These are phyloP conservation scores for Caligus rogercresseyi DNA, from an alignment of 1,140 invertebrate species.

Conservation along the genomic window DNA sequence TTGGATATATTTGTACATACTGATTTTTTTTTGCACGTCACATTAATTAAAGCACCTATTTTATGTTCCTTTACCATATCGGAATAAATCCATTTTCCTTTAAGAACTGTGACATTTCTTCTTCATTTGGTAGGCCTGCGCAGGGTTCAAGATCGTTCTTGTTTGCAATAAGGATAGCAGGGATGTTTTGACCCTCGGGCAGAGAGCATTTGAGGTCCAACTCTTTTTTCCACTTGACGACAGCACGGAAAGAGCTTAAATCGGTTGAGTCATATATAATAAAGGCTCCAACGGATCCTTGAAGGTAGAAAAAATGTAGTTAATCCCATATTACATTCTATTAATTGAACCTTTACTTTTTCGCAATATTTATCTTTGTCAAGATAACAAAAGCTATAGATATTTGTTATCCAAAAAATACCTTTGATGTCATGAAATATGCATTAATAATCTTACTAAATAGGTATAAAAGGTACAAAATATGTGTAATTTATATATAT, in stretches of 20 bases:
- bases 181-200: background rate
- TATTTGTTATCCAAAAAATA: background rate
- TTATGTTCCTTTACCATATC: too few species aligned
- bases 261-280: conserved; percentile 1
- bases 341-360: too few species aligned
- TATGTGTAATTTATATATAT: background rate
- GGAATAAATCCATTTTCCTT: conserved; percentile 6
- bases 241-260: background rate
- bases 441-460: too few species aligned
- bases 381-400: too few species aligned
- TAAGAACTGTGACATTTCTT: conserved; percentile 1
- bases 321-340: background rate
- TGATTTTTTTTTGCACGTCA: too few species aligned
- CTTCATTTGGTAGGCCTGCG: background rate
- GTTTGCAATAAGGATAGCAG: background rate
- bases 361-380: too few species aligned
- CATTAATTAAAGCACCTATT: too few species aligned
- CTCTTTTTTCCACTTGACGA: conserved; percentile 3
- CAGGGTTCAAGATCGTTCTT: background rate
- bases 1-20: too few species aligned
- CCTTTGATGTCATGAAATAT: too few species aligned
- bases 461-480: too few species aligned
- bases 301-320: background rate
- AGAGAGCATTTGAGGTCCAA: background rate
- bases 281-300: conserved; percentile 9